A percentile compares a stretch with the other conserved stretches of the same genome.
These are phyloP conservation scores for Geococcyx californianus DNA, from an alignment of 2,113 vertebrate genomes.

Conservation along the genomic window DNA sequence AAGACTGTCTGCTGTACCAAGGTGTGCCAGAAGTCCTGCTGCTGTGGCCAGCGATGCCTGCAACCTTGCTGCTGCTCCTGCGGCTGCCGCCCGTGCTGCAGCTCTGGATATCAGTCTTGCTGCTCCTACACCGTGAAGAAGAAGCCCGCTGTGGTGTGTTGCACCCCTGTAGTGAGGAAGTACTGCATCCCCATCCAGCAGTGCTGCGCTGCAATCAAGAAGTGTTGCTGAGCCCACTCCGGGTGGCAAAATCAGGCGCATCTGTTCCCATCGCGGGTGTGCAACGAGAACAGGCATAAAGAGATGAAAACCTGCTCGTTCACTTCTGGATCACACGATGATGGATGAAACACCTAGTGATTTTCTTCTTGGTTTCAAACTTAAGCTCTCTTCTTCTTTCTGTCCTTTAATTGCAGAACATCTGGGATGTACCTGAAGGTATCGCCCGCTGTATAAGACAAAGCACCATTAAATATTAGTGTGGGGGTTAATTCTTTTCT, in stretches of 20 bases:
- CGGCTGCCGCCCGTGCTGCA: neutral
- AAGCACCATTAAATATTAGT: neutral
- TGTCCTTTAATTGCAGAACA: neutral
- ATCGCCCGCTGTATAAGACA: fast-evolving
- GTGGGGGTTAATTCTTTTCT: neutral
- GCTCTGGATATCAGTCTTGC: neutral
- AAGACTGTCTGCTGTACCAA: neutral
- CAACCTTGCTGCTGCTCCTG: neutral
- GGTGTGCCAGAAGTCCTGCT: neutral
- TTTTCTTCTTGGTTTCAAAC: neutral
- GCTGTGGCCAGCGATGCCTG: neutral
- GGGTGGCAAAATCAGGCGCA: neutral
- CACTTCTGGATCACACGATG: no score
- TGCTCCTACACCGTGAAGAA: constrained; percentile 28
- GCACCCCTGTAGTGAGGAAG: neutral
- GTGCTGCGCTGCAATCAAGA: constrained; percentile 33
- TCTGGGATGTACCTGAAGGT: neutral
- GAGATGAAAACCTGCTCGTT: neutral
- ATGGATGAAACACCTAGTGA: fast-evolving
- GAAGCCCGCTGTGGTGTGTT: constrained; percentile 1
- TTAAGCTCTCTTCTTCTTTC: neutral
- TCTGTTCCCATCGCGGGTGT: fast-evolving
- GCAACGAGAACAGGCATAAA: neutral
- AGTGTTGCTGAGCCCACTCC: neutral
- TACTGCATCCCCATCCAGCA: constrained; percentile 44